A percentile compares a stretch with the other conserved stretches of the same genome.
Evolutionary conservation across 2,888 invertebrate genomes (phyloP).

Genomic region (Aleiodes leptofemur): DNA sequence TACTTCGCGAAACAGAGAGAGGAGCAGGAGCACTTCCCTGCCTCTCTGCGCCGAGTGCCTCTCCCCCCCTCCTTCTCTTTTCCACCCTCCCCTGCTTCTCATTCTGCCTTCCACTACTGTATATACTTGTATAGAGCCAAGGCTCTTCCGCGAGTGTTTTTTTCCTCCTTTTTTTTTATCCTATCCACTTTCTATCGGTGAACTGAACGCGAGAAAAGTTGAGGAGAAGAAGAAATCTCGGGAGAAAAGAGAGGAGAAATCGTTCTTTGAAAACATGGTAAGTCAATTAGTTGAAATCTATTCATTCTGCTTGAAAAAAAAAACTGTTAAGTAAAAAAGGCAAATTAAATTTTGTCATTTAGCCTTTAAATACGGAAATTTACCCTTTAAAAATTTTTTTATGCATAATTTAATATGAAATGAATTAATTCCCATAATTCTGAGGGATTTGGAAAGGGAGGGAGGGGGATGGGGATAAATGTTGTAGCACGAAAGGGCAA

Average conservation of each 20-base stretch:
- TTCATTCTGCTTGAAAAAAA: slow-evolving; percentile 9
- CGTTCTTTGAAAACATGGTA: slow-evolving; percentile 56
- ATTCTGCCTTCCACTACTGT: slow-evolving; percentile 22
- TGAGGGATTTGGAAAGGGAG: background rate
- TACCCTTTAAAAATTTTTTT: no score
- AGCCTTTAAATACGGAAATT: no score
- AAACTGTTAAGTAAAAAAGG: background rate
- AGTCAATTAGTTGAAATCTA: slow-evolving; percentile 62
- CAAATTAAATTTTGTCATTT: no score
- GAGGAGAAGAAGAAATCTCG: slow-evolving; percentile 19
- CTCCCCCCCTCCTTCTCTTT: background rate
- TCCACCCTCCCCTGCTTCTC: background rate
- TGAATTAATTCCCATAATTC: slow-evolving; percentile 1
- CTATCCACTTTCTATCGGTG: slow-evolving; percentile 2
- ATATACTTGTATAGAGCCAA: slow-evolving; percentile 21
- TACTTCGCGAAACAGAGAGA: slow-evolving; percentile 37
- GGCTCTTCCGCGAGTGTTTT: slow-evolving; percentile 60
- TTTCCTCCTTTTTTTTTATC: slow-evolving; percentile 18
- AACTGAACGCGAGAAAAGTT: slow-evolving; percentile 12
- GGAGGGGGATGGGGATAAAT: background rate
- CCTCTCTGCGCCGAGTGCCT: slow-evolving; percentile 2
- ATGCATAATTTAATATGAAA: background rate
- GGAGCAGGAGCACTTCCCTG: slow-evolving; percentile 17
- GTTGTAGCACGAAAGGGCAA: slow-evolving; percentile 25
- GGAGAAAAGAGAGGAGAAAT: slow-evolving; percentile 36